Base-by-base conservation (phyloP, 1,140 invertebrate genomes). In the Rhizoglyphus robini region DNA sequence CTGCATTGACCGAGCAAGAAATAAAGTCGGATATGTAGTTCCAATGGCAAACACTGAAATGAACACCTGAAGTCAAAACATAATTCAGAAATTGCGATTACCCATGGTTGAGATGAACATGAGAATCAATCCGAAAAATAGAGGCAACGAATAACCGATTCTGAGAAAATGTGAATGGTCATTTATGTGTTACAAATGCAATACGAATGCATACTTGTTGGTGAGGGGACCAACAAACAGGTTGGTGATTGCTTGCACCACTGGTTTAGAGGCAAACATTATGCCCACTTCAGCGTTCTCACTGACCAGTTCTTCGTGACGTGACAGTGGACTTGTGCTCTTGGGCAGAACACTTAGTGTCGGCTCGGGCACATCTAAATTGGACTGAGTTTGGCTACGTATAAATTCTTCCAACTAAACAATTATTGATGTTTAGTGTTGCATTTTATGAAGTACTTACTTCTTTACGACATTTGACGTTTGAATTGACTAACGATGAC, bases 81-180 rank as follows among this genome's bases (percentile, higher is more conserved):
- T 46, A n/a, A n/a, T 46, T 46, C 15, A 23, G 15, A 46, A 46
- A 46, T 15, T 31, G 41, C 61, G 5, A 87, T 87, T 82, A 94
- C 90, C 93, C 48, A 99, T 76, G 0, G 96, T 98, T 0, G 96
- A 99, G 15, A 96, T 74, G 75, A 99, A 99, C 93, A 99, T 96
- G 67, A 99, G 93, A 61, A 96, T 82, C 75, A 99, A 99, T 23
- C 96, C 96, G 4, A 88, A 85, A 74, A 99, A 99, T 93, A 99
- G 97, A 20, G 96, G 96, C 54, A 99, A 85, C 72, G 91, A 97
- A 79, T 99, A 99, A 68, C 96, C 96, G 75, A 99, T 95, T n/a
- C n/a, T n/a, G n/a, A n/a, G n/a, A n/a, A n/a, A n/a, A n/a, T n/a
- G n/a, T n/a, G n/a, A n/a, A n/a, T n/a, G n/a, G n/a, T n/a, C n/a